Base-by-base conservation (phyloP, 2,113 vertebrate species). In the Microcebus tavaratra region DNA sequence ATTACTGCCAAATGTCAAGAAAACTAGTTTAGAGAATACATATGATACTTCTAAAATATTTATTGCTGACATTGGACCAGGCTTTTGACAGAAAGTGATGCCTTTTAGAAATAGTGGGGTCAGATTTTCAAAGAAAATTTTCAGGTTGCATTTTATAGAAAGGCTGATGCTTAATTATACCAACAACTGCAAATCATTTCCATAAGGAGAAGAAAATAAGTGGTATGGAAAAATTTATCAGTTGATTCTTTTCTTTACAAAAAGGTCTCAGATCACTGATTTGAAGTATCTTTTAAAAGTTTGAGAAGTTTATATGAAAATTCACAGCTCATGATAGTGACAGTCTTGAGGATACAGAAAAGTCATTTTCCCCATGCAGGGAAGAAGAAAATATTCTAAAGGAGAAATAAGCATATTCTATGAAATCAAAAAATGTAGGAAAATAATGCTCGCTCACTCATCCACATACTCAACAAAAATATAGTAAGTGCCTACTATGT, bases 41-140 rank as follows among this genome's bases (percentile, higher is more conserved):
- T 68, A 45, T 87, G 55, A 90, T 55, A 83, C 36, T 79, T 94
- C 9, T 73, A 82, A 95, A 95, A 86, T 73, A 79, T 53, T 36
- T 27, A 31, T 39, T 83, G 80, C 63, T 42, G 23, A 45, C 67
- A 13, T 73, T 67, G 39, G 55, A 68, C 1, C 2, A 73, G 25
- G 17, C 5, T 45, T 90, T 92, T 95, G 61, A 94, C 45, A 92
- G 76, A 65, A 90, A 94, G 34, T 59, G 73, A 70, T 75, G 31
- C 53, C 78, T 91, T 95, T 96, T 63, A 85, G 59, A 96, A 97
- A 91, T 39, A 25, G 61, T 36, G 59, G 0, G n/a, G n/a, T 91
- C 73, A 94, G 12, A 89, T 95, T 92, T 67, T 81, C 84, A 95
- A 95, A 94, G 90, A 91, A 91, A 67, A 92, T 70, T 96, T 97